Conservation (phyloP, 2,113 vertebrate genomes). For the Vimba vimba region DNA sequence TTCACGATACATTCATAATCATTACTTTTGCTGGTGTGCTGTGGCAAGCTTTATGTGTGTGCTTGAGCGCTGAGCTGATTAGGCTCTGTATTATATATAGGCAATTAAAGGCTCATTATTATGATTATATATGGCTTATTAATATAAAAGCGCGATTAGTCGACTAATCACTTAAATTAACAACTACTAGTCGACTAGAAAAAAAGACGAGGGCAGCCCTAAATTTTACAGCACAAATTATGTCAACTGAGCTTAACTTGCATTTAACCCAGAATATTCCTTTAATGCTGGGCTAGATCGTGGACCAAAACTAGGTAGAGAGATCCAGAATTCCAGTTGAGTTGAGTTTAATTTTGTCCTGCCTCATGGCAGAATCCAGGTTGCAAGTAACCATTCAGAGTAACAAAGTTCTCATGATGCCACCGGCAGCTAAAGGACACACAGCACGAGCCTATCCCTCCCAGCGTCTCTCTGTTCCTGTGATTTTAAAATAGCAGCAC, state of each 20-base stretch:
- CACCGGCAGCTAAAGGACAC: constrained; percentile 40
- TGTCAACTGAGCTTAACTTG: neutral
- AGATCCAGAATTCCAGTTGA: neutral
- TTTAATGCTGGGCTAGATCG: neutral
- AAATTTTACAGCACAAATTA: neutral
- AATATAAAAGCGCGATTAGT: no score
- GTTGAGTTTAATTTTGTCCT: neutral
- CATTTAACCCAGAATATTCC: neutral
- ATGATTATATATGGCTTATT: no score
- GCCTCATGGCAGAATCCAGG: neutral
- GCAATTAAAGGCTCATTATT: no score
- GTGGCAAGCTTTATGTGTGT: no score
- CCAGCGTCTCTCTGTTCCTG: constrained; percentile 40
- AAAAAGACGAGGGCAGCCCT: no score
- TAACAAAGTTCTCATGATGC: neutral
- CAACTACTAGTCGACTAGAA: no score
- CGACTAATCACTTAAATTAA: no score
- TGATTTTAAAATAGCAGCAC: constrained; percentile 54
- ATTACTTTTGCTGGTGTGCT: no score
- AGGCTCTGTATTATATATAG: no score
- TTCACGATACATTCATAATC: no score
- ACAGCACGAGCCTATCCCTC: constrained; percentile 32
- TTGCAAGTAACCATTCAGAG: neutral
- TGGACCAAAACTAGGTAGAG: neutral
- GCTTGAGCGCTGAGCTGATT: no score